A percentile compares a stretch with the other conserved stretches of the same genome.
These are phyloP conservation scores for Romanomermis culicivorax DNA, from an alignment of 2,888 invertebrate genomes.

Conservation along the genomic window DNA sequence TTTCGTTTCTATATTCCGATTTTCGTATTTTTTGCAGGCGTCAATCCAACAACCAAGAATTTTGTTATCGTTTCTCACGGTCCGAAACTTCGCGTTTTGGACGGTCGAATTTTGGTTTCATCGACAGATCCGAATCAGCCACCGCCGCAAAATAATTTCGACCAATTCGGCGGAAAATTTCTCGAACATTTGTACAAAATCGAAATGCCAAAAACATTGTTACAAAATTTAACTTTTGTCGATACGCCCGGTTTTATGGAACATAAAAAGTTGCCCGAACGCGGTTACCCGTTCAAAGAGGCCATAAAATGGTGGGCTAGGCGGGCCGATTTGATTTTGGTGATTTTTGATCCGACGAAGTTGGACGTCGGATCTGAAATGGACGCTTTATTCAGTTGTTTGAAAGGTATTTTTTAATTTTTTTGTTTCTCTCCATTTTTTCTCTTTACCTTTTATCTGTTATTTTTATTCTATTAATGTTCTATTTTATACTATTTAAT, in stretches of 20 bases:
- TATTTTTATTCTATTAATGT: too few species aligned
- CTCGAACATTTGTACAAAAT: constrained; percentile 33
- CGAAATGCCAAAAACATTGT: constrained; percentile 14
- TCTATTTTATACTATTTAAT: too few species aligned
- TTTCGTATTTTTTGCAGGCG: neutral
- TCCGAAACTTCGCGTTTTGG: constrained; percentile 57
- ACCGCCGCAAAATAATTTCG: constrained; percentile 60
- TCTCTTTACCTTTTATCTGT: too few species aligned
- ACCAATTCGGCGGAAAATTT: constrained; percentile 80
- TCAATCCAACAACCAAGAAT: constrained; percentile 39
- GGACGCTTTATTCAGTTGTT: constrained; percentile 74
- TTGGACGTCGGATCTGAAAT: constrained; percentile 83
- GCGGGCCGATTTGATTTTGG: constrained; percentile 70
- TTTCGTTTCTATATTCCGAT: too few species aligned
- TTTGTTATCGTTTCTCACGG: constrained; percentile 54
- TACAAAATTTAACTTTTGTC: constrained; percentile 51
- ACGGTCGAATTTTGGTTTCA: constrained; percentile 54
- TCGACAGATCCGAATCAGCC: constrained; percentile 70
- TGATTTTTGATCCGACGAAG: constrained; percentile 82
- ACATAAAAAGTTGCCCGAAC: constrained; percentile 62
- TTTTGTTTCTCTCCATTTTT: too few species aligned
- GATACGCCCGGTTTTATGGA: constrained; percentile 88
- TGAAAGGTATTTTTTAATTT: too few species aligned
- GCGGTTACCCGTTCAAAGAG: constrained; percentile 79
- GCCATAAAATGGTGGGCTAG: constrained; percentile 94